phyloP scores from a whole-genome alignment of 2,797 vertebrate species.

The Enoplosus armatus region DNA sequence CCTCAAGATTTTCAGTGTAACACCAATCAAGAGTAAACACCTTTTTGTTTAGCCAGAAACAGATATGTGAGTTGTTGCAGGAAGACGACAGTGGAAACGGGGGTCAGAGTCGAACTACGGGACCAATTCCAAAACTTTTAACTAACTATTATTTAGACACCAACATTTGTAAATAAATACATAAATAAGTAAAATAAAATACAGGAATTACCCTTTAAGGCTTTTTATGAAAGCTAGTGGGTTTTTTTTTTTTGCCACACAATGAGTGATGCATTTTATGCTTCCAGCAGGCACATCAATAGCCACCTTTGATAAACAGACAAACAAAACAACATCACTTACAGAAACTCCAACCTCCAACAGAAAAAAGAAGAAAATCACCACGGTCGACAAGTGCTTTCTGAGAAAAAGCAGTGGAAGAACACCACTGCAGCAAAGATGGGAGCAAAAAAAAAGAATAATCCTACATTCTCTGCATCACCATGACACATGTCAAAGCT shows the following conservation, averaged over 20 bases:
- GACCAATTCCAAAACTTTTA: no score
- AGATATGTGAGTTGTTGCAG: no score
- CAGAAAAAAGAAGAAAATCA: neutral
- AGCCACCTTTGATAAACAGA: conserved; percentile 21
- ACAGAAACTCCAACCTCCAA: conserved; percentile 22
- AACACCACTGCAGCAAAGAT: conserved; percentile 1
- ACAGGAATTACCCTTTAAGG: no score
- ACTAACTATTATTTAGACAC: no score
- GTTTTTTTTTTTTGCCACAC: neutral
- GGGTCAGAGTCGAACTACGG: no score
- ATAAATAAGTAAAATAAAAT: no score
- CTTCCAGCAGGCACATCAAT: conserved; percentile 11
- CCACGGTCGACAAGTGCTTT: conserved; percentile 16
- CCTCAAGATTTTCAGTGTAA: neutral
- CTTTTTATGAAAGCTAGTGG: neutral
- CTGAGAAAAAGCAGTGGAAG: conserved; percentile 4
- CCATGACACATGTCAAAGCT: conserved; percentile 3
- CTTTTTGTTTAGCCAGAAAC: no score
- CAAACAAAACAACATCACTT: conserved; percentile 19
- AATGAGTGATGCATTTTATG: conserved; percentile 1
- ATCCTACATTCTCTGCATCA: conserved; percentile 12
- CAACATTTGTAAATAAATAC: no score
- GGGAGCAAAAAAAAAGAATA: conserved; percentile 1
- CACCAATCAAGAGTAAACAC: no score
- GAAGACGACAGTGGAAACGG: no score